phyloP scores from a whole-genome alignment of 2,797 vertebrate genomes.

The Pantherophis alleghaniensis region DNA sequence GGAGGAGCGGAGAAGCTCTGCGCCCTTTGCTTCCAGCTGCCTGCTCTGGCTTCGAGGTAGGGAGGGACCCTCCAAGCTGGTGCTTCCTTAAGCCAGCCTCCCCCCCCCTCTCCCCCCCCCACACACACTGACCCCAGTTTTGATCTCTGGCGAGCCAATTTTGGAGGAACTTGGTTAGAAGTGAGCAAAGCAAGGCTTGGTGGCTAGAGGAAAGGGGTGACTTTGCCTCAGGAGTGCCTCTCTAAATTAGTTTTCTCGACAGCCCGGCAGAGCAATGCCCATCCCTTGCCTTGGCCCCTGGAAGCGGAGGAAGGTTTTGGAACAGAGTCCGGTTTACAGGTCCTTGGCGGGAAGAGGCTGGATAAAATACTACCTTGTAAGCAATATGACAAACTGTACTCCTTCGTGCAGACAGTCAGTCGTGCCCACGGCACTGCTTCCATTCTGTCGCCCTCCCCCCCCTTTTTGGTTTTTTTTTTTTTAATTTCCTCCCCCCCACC shows the following conservation, averaged over 20 bases:
- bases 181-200: constrained; percentile 38
- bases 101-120: background rate
- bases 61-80: constrained; percentile 17
- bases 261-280: constrained; percentile 79
- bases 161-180: background rate
- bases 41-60: constrained; percentile 33
- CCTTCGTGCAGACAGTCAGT: constrained; percentile 71
- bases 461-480: constrained; percentile 46
- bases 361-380: constrained; percentile 84
- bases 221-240: constrained; percentile 77
- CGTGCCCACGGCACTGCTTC: constrained; percentile 70
- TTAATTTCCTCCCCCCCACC: constrained; percentile 57
- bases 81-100: constrained; percentile 25
- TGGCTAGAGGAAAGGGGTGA: constrained; percentile 68
- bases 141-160: background rate
- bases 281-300: constrained; percentile 78
- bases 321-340: constrained; percentile 81
- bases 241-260: constrained; percentile 82
- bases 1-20: background rate
- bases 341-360: constrained; percentile 82
- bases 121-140: background rate
- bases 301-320: constrained; percentile 83
- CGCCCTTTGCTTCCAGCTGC: constrained; percentile 38
- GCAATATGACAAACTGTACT: constrained; percentile 83
- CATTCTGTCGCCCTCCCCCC: constrained; percentile 55